phyloP scores from a whole-genome alignment of 2,888 invertebrate genomes.

The Zeuzera pyrina region DNA sequence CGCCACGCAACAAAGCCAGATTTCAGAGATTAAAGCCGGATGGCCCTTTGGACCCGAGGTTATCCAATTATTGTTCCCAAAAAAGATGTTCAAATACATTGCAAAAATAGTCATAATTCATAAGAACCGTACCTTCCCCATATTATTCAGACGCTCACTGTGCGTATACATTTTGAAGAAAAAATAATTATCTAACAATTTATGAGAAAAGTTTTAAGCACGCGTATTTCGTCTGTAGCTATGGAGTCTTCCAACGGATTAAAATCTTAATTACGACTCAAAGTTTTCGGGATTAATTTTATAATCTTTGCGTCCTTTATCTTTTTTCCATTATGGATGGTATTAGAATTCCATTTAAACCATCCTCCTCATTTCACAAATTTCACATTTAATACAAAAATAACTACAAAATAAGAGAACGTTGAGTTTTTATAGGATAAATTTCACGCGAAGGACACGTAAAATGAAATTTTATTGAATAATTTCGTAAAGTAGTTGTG shows the following conservation, averaged over 20 bases:
- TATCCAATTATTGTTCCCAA: constrained; percentile 5
- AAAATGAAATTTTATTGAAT: no score
- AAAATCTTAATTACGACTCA: constrained; percentile 59
- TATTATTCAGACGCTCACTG: not conserved
- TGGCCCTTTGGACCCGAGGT: constrained; percentile 24
- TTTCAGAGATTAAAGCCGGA: constrained; percentile 25
- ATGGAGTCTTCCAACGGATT: constrained; percentile 41
- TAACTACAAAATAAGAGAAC: no score
- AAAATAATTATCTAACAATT: constrained; percentile 42
- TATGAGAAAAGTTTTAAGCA: constrained; percentile 49
- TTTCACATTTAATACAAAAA: no score
- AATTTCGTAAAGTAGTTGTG: no score
- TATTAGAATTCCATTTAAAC: no score
- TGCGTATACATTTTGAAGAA: not conserved
- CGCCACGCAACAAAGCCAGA: constrained; percentile 37
- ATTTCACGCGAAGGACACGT: no score
- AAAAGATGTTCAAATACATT: not conserved
- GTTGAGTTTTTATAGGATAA: no score
- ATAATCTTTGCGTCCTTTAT: no score
- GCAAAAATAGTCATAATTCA: not conserved
- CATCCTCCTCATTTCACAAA: no score
- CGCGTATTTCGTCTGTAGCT: constrained; percentile 35
- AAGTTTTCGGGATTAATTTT: constrained; percentile 55
- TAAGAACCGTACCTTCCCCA: not conserved
- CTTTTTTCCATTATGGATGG: no score